A percentile compares a stretch with the other conserved stretches of the same genome.
Evolutionary conservation across 1,140 invertebrate genomes (phyloP).

Genomic region (Lepidostoma basale): DNA sequence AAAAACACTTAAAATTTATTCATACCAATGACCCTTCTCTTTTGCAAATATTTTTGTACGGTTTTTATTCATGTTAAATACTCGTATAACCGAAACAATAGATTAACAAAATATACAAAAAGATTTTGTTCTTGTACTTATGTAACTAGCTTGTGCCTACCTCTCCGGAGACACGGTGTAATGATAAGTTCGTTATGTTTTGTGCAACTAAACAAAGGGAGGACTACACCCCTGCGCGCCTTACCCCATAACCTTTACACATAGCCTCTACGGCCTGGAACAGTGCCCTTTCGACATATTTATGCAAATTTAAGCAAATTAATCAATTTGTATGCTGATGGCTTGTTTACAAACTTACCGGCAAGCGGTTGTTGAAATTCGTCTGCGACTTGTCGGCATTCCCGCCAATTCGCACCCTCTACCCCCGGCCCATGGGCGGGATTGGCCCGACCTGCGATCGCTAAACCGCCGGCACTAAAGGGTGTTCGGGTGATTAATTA

Average conservation of each 20-base stretch:
- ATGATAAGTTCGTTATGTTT: not conserved
- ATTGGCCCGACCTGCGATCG: not conserved
- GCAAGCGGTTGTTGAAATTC: conserved; percentile 17
- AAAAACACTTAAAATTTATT: too few relatives aligned
- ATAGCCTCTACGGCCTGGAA: not conserved
- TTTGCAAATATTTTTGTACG: too few relatives aligned
- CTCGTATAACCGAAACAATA: too few relatives aligned
- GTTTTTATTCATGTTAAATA: too few relatives aligned
- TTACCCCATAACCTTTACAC: conserved; percentile 4
- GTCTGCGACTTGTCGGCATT: conserved; percentile 16
- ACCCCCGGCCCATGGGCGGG: not conserved
- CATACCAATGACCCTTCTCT: too few relatives aligned
- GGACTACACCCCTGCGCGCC: too few relatives aligned
- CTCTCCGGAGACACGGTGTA: too few relatives aligned
- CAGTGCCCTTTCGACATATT: conserved; percentile 41
- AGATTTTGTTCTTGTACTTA: too few relatives aligned
- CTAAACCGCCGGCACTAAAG: not conserved
- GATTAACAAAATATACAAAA: too few relatives aligned
- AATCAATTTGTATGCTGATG: conserved; percentile 47
- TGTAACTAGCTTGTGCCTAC: too few relatives aligned
- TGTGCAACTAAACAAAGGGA: not conserved
- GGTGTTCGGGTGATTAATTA: conserved; percentile 22
- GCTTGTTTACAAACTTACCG: conserved; percentile 44
- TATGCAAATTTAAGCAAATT: conserved; percentile 46
- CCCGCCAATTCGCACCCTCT: conserved; percentile 3